phyloP scores from a whole-genome alignment of 2,113 vertebrate species.

The Taxidea taxus region DNA sequence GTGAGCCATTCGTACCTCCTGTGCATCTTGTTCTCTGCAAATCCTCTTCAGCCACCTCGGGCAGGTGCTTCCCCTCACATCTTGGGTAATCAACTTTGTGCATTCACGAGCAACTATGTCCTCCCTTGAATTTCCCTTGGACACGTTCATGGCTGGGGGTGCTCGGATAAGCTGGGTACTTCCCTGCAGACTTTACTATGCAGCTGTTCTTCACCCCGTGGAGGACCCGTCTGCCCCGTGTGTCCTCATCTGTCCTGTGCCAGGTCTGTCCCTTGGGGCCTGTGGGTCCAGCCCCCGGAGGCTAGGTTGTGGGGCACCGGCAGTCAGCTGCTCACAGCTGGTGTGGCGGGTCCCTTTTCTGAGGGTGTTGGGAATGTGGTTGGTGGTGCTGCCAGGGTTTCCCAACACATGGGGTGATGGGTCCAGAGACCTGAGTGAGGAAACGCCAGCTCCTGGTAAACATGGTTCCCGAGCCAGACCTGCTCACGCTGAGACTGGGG shows the following conservation, averaged over 20 bases:
- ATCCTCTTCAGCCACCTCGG: background rate
- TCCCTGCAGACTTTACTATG: background rate
- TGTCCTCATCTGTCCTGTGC: background rate
- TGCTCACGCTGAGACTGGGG: background rate
- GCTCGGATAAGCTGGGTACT: background rate
- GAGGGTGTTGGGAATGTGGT: no score
- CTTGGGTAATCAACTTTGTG: background rate
- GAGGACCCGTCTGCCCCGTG: background rate
- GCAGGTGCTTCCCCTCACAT: background rate
- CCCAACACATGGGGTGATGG: rapidly evolving
- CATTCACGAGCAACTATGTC: background rate
- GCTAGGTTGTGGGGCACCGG: background rate
- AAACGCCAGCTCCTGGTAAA: background rate
- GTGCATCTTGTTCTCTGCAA: background rate
- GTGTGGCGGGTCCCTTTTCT: background rate
- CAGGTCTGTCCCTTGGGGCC: background rate
- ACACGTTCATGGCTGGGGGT: background rate
- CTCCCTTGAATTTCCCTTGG: background rate
- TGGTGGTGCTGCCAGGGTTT: background rate
- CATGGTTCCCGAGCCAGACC: background rate
- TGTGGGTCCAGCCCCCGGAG: background rate
- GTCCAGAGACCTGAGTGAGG: background rate
- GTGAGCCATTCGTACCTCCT: no score
- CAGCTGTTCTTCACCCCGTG: background rate
- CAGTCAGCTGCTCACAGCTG: background rate